Evolutionary conservation across 1,140 invertebrate species (phyloP), one percentile per base, ranked within the genome.

Genomic region (Sminthurinus signatus): DNA sequence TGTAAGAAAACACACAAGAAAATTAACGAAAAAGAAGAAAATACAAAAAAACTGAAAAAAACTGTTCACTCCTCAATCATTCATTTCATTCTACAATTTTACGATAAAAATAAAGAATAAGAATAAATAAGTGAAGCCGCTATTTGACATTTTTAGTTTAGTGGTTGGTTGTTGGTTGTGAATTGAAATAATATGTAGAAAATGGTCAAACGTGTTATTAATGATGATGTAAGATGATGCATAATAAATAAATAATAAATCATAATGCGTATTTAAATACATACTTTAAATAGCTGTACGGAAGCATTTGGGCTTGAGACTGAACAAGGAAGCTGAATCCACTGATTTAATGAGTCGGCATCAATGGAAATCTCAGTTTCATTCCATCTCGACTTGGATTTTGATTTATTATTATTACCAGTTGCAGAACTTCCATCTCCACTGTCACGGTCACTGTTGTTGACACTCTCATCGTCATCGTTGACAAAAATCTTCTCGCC

Each of bases 231-330:
- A 10, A 39, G 17, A 39, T 8, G 17, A 39, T 17, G 36, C 17
- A 39, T 39, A 39, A 39, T 8, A 10, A 17, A 39, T 39, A 17
- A 17, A 39, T 39, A 39, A 17, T 8, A 8, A 8, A 39, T 8
- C 8, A 10, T 39, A 10, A 39, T 10, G 36, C 36, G 8, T 8
- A 8, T 39, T 8, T 10, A 17, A 19, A 48, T 19, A 48, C 46
- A 14, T 48, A 48, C 46, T 48, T 48, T 48, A 48, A 48, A 48
- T 48, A 48, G 19, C 46, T 48, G 46, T 19, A 48, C 46, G 15
- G 46, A 48, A 8, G 19, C 46, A 48, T 48, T 48, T 8, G 46
- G 46, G 46, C 21, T 48, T 8, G 46, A 48, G 15, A 48, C 46
- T 15, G 46, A 15, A 48, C 46, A 48, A 48, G 46, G 46, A 48